Base-by-base conservation (phyloP, 2,888 invertebrate genomes). In the Scaptomyza tumidula region DNA sequence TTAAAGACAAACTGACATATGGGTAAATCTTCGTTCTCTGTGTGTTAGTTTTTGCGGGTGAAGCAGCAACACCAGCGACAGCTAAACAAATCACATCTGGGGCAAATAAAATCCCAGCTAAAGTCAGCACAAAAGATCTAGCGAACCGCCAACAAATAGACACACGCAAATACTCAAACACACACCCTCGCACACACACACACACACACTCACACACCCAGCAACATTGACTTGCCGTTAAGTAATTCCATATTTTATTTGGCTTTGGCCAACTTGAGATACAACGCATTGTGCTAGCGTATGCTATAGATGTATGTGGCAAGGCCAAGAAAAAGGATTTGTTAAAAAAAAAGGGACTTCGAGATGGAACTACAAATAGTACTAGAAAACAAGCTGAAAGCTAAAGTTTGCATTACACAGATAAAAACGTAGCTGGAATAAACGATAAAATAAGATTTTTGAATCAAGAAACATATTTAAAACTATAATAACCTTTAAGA, bases 211-310 rank as follows among this genome's bases (percentile, higher is more conserved):
- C 11, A 33, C 55, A 58, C 46, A 65, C 39, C 49, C 16, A 54
- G 50, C 29, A 45, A 57, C 55, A 57, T 27, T n/a, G 27, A 35
- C 45, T 68, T 71, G 60, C 67, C 71, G 78, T 71, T 85, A 88
- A 88, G 88, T 85, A 88, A 86, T 86, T 84, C 81, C 88, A 88
- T 88, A 85, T 85, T 85, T 85, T 88, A 86, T 88, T 88, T 79
- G 74, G 68, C 52, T 67, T 62, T 56, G 54, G 49, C 61, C 62
- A 60, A 57, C 53, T 46, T 60, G 58, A 72, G 58, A 60, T 71
- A 71, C 60, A 50, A 29, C 71, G 31, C 52, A 41, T 53, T 57
- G 37, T 39, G 7, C 3, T 14, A 14, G 33, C 69, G 56, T 58
- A 46, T 37, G 59, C 50, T 10, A 3, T 33, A 33, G 6, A 33